Conservation (phyloP, 2,113 vertebrate species). For the Lepidothrix coronata region DNA sequence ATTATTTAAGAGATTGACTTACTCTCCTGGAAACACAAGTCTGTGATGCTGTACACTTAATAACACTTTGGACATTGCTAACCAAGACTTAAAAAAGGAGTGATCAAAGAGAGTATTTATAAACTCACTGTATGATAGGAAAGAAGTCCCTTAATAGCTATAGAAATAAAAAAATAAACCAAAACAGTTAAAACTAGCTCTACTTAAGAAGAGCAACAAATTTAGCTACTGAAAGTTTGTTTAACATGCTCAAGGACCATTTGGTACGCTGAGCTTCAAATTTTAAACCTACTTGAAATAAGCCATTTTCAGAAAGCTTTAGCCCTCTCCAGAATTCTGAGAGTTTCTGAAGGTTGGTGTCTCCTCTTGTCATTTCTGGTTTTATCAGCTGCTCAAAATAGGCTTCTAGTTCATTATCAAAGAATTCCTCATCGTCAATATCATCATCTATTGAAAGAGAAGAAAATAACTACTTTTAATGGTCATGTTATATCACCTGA, state of each 20-base stretch:
- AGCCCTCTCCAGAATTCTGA: conserved; percentile 59
- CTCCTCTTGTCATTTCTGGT: conserved; percentile 81
- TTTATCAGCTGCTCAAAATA: conserved; percentile 89
- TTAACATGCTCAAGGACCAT: not conserved
- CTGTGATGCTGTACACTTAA: not conserved
- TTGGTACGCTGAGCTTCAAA: not conserved
- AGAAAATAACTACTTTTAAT: not conserved
- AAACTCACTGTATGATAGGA: not conserved
- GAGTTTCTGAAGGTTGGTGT: conserved; percentile 78
- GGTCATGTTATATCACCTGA: not conserved
- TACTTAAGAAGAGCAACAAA: not conserved
- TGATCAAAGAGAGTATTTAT: not conserved
- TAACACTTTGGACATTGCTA: not conserved
- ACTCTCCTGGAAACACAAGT: not conserved
- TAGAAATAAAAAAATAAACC: not conserved
- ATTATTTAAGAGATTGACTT: not conserved
- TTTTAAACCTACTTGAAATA: conserved; percentile 41
- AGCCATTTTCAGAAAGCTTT: conserved; percentile 42
- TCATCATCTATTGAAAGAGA: conserved; percentile 80
- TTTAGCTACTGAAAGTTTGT: not conserved
- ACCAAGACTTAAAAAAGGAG: not conserved
- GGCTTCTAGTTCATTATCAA: conserved; percentile 86
- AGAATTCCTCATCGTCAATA: conserved; percentile 84
- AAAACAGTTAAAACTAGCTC: not conserved
- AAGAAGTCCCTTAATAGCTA: not conserved